These are phyloP conservation scores for Channa striata DNA, from an alignment of 2,797 vertebrate species.

Conservation along the genomic window DNA sequence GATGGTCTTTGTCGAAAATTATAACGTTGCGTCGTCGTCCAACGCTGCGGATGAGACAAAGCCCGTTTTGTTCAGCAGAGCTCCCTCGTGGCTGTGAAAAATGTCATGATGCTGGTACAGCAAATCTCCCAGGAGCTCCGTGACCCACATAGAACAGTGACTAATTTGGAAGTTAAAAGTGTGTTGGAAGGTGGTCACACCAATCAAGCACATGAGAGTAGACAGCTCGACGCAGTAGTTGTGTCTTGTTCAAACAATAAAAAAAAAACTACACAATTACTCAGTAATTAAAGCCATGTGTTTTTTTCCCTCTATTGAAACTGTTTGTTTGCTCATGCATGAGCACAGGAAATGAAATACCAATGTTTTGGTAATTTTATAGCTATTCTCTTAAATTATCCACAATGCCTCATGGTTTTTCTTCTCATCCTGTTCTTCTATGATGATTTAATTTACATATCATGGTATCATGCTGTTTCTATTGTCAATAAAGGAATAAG, in stretches of 20 bases:
- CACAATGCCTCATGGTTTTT: too few relatives aligned
- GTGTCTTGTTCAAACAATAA: neutral
- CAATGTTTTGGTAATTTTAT: too few relatives aligned
- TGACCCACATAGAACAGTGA: slow-evolving; percentile 67
- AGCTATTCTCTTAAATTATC: too few relatives aligned
- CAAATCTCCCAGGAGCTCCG: slow-evolving; percentile 57
- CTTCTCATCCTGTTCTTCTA: too few relatives aligned
- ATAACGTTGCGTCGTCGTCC: slow-evolving; percentile 45
- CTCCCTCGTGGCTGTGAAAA: slow-evolving; percentile 63
- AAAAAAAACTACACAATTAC: neutral
- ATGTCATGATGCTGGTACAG: slow-evolving; percentile 66
- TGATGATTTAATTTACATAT: too few relatives aligned
- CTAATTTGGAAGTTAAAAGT: slow-evolving; percentile 65
- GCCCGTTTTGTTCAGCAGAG: slow-evolving; percentile 35
- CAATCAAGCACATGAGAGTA: slow-evolving; percentile 27
- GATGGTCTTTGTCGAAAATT: slow-evolving; percentile 52
- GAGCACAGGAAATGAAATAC: too few relatives aligned
- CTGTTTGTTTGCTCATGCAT: too few relatives aligned
- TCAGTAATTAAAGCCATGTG: neutral
- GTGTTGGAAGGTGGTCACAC: slow-evolving; percentile 53
- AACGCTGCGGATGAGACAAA: slow-evolving; percentile 38
- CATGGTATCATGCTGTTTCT: too few relatives aligned
- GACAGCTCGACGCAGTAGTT: neutral
- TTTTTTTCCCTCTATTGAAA: too few relatives aligned
- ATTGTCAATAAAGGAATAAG: too few relatives aligned